Percentiles rank a stretch among this genome's conserved stretches.
Evolutionary conservation across 2,888 invertebrate species (phyloP).

Genomic region (Diloba caeruleocephala): DNA sequence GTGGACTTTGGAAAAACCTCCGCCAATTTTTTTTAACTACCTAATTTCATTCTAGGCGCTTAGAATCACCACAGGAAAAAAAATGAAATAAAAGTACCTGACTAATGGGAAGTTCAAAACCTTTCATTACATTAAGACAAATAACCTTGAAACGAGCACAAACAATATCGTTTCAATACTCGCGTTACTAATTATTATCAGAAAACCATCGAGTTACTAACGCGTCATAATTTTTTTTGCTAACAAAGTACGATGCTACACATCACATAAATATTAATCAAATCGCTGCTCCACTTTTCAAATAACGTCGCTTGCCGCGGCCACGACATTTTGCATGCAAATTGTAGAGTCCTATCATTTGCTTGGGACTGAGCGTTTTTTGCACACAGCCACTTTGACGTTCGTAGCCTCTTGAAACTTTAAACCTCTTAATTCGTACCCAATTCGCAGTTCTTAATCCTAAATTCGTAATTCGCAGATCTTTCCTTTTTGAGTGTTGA

Average conservation of each 20-base stretch:
- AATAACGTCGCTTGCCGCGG: conserved; percentile 3
- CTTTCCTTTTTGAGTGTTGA: no score
- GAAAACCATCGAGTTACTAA: conserved; percentile 26
- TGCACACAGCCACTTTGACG: conserved; percentile 5
- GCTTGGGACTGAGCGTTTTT: conserved; percentile 14
- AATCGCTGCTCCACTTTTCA: conserved; percentile 14
- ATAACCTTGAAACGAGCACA: conserved; percentile 25
- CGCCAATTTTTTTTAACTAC: no score
- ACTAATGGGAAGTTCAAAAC: conserved; percentile 1
- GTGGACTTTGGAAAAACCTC: no score
- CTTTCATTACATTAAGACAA: background rate
- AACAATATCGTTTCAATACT: conserved; percentile 26
- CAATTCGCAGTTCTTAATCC: conserved; percentile 1
- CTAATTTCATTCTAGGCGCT: no score
- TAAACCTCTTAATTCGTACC: conserved; percentile 10
- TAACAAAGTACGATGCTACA: conserved; percentile 7
- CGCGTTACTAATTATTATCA: conserved; percentile 43
- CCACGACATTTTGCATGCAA: conserved; percentile 14
- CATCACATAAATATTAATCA: conserved; percentile 8
- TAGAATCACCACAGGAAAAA: no score
- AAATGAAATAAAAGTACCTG: no score
- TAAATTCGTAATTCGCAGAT: background rate
- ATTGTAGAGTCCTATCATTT: conserved; percentile 9
- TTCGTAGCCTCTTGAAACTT: conserved; percentile 15
- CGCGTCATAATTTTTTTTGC: conserved; percentile 2